Evolutionary conservation across 2,888 invertebrate genomes (phyloP).

Genomic region (Eucera pruinosa): DNA sequence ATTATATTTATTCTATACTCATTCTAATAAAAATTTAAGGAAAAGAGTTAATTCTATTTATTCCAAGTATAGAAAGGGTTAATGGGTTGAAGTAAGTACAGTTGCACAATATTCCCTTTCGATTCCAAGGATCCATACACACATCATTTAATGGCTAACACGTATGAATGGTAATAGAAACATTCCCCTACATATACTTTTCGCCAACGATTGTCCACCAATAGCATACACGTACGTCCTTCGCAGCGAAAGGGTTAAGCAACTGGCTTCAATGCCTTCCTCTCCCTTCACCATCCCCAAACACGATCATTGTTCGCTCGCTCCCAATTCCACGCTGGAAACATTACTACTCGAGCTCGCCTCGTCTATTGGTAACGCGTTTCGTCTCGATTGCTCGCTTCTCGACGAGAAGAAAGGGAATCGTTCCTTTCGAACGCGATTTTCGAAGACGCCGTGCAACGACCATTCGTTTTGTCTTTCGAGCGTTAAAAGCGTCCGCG

Average conservation of each 20-base stretch:
- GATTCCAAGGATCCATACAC: too few species aligned
- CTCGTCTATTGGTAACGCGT: slow-evolving; percentile 17
- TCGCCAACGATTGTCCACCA: background rate
- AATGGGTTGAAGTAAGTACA: too few species aligned
- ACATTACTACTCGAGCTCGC: slow-evolving; percentile 36
- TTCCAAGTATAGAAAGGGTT: too few species aligned
- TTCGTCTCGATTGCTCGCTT: slow-evolving; percentile 6
- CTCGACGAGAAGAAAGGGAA: slow-evolving; percentile 1
- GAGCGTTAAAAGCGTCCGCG: slow-evolving; percentile 12
- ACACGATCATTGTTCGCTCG: slow-evolving; percentile 33
- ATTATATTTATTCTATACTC: too few species aligned
- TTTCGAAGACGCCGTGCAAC: background rate
- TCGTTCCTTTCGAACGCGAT: slow-evolving; percentile 3
- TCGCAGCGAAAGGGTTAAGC: slow-evolving; percentile 6
- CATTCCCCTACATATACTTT: background rate
- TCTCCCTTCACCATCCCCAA: background rate
- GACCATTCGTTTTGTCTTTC: background rate
- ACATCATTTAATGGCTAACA: too few species aligned
- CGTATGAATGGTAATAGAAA: background rate
- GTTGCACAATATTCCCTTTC: too few species aligned
- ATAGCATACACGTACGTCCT: background rate
- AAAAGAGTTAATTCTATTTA: too few species aligned
- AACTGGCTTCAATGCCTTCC: background rate
- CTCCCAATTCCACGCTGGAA: slow-evolving; percentile 44
- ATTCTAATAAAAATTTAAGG: too few species aligned